Conservation (phyloP, 2,113 vertebrate genomes). For the Corythornis cristatus region DNA sequence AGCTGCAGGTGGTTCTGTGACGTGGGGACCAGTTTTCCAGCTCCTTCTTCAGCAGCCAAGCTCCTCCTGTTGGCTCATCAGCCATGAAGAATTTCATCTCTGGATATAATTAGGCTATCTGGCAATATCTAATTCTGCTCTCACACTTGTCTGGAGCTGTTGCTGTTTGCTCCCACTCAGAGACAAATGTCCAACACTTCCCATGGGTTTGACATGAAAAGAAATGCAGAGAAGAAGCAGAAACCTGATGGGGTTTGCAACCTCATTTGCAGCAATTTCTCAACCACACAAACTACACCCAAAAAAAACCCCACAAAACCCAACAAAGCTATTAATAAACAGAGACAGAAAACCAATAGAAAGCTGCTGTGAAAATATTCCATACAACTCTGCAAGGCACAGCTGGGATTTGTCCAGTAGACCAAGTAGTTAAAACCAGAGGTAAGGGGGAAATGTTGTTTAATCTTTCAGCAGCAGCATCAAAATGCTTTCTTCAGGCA, state of each 20-base stretch:
- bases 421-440: background rate
- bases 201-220: background rate
- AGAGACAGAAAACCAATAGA: background rate
- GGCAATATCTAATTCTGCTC: background rate
- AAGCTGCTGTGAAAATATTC: background rate
- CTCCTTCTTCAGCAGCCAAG: background rate
- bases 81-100: background rate
- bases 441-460: background rate
- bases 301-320: background rate
- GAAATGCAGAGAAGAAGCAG: background rate
- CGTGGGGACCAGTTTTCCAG: background rate
- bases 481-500: background rate
- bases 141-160: conserved; percentile 20
- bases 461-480: background rate
- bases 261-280: background rate
- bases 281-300: background rate
- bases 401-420: background rate
- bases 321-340: background rate
- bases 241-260: background rate
- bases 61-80: background rate
- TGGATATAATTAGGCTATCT: background rate
- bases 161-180: background rate
- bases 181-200: background rate
- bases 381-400: background rate
- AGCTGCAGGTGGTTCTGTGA: background rate